phyloP scores from a whole-genome alignment of 1,140 invertebrate genomes.

The Nasonia longicornis region DNA sequence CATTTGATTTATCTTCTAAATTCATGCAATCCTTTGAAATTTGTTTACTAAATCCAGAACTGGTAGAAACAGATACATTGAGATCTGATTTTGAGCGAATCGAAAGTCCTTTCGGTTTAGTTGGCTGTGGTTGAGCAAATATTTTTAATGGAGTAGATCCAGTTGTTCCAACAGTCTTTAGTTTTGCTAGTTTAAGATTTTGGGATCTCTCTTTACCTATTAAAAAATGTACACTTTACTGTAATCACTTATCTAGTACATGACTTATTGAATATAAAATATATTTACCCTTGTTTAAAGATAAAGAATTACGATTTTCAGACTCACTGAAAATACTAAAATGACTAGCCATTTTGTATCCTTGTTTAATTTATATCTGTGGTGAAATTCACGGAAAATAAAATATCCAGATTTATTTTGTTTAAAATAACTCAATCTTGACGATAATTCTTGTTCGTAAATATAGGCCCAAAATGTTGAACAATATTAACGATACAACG shows the following conservation, averaged over 20 bases:
- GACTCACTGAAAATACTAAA: slow-evolving; percentile 52
- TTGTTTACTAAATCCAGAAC: slow-evolving; percentile 43
- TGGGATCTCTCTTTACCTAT: slow-evolving; percentile 36
- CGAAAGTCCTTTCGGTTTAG: slow-evolving; percentile 55
- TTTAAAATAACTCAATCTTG: too few relatives aligned
- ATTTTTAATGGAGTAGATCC: slow-evolving; percentile 36
- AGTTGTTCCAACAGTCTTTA: slow-evolving; percentile 35
- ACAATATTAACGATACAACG: not conserved
- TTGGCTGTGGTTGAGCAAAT: not conserved
- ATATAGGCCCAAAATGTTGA: too few relatives aligned
- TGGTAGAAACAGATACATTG: slow-evolving; percentile 43
- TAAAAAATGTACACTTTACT: not conserved
- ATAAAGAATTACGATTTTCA: not conserved
- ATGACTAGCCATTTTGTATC: slow-evolving; percentile 54
- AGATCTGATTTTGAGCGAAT: slow-evolving; percentile 54
- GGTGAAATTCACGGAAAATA: too few relatives aligned
- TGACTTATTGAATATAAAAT: not conserved
- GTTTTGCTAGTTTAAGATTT: slow-evolving; percentile 30
- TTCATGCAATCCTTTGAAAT: slow-evolving; percentile 24
- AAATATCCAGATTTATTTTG: too few relatives aligned
- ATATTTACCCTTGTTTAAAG: slow-evolving; percentile 15
- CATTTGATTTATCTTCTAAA: slow-evolving; percentile 29
- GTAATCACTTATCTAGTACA: not conserved
- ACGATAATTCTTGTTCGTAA: too few relatives aligned
- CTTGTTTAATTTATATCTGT: too few relatives aligned